phyloP scores from a whole-genome alignment of 2,888 invertebrate species.

The Tenthredo livida region DNA sequence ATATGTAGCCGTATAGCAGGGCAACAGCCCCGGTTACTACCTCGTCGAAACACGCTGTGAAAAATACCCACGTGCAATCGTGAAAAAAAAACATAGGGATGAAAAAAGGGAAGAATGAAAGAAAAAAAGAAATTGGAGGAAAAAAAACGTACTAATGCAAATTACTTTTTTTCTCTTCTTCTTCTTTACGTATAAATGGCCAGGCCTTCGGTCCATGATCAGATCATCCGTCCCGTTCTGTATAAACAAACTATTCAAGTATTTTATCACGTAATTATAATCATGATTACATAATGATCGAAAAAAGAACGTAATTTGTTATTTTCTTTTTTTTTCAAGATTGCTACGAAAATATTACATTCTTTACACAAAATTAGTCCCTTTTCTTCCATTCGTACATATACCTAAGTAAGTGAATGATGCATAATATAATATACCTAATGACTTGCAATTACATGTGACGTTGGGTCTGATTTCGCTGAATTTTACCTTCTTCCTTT shows the following conservation, averaged over 20 bases:
- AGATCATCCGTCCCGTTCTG: neutral
- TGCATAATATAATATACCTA: neutral
- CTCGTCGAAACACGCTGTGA: constrained; percentile 22
- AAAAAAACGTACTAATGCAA: constrained; percentile 31
- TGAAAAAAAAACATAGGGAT: neutral
- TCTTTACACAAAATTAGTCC: neutral
- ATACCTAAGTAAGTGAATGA: too few species aligned
- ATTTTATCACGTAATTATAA: neutral
- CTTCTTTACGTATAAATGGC: neutral
- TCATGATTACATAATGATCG: neutral
- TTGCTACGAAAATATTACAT: neutral
- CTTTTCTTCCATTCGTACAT: neutral
- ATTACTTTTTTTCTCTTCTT: constrained; percentile 6
- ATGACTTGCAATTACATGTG: neutral
- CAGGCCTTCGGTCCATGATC: neutral
- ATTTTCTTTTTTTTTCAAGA: too few species aligned
- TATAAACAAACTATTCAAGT: neutral
- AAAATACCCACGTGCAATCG: constrained; percentile 16
- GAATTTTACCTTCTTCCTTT: neutral
- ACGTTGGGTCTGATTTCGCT: neutral
- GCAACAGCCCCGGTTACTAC: neutral
- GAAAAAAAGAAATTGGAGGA: neutral
- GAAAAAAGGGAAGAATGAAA: constrained; percentile 16
- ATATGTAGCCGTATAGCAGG: neutral
- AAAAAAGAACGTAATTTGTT: neutral